Evolutionary conservation across 2,113 vertebrate genomes (phyloP), one percentile per base, ranked within the genome.

Genomic region (Colossoma macropomum): DNA sequence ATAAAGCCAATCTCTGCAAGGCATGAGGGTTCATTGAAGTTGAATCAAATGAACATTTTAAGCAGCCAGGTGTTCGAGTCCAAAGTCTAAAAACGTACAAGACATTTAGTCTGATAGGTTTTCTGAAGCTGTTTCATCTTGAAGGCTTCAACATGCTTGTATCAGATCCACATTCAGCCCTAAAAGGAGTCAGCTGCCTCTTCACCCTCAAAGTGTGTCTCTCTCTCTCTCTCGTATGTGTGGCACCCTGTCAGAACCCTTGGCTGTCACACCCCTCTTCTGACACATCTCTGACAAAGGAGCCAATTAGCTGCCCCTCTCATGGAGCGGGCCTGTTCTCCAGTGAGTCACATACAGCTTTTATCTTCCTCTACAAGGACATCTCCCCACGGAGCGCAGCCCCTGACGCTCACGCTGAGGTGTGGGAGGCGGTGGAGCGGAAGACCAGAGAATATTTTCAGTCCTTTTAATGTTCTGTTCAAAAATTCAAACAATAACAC

Each of bases 261-360:
- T 56, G 81, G 82, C 68, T 82, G 83, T 82, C 70, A 79, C 73
- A 71, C 32, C 65, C 82, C 50, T 84, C 74, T 71, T 59, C 76
- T 87, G 82, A 81, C 82, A 77, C 73, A 45, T 78, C 79, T 56
- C 82, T 82, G 82, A 87, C 86, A 84, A 87, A 87, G 70, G 80
- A 84, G 86, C 86, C 86, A 87, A 87, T 87, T 87, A 87, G 86
- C 59, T 27, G 41, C 56, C 66, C 73, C 82, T 87, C 82, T 87
- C 62, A 84, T 79, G 82, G 82, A 30, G 45, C 69, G 68, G 78
- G 65, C 75, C 80, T 82, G 74, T 82, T 87, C 86, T 82, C 25
- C 32, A 77, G 77, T 82, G 63, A 84, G 69, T 83, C 82, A 54
- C 62, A 52, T 32, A 81, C 70, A 82, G 86, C 79, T 84, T 87